Base-by-base conservation (phyloP, 2,797 vertebrate genomes). In the Erethizon dorsatum region DNA sequence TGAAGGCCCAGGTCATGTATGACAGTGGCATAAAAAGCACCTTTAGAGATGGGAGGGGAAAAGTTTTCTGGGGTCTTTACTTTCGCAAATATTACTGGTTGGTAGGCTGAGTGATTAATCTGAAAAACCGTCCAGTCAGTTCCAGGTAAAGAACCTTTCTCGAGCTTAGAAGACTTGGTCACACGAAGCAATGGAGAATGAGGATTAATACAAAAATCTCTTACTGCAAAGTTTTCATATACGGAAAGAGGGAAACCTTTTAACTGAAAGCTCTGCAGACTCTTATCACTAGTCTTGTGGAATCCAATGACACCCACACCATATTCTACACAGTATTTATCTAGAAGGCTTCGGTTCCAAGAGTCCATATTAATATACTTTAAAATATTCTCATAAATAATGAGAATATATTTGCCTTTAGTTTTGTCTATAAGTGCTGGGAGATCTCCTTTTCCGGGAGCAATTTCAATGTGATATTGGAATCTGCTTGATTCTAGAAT, bases 401-500 rank as follows among this genome's bases (percentile, higher is more conserved):
- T 99, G 94, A 99, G 99, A 5, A 99, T 98, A n/a, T 99, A 99
- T 96, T 99, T 99, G 96, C 99, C 99, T 78, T 97, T 99, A 83
- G 98, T 99, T 97, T 99, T 99, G 83, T 99, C 99, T 91, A 98
- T 99, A 80, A 99, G 99, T 0, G 99, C 99, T 0, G 99, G 99
- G 47, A 99, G 99, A 97, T 99, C 99, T n/a, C 99, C 99, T 97
- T 99, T 99, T 69, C 99, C 99, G 31, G 99, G 99, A n/a, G 99
- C 99, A 80, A 99, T 99, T 98, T 99, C 99, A 95, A 99, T 98
- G 92, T 99, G 99, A 97, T 99, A 99, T 90, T 98, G 99, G 97
- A 99, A 99, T 97, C 99, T 99, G 90, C 99, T 99, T 5, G 99
- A 99, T 98, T 99, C 99, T 97, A 99, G 97, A 97, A 99, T 98